These are phyloP conservation scores for Hormiphora californensis DNA, from an alignment of 37 sponge, comb jelly and placozoan species.

Conservation along the genomic window DNA sequence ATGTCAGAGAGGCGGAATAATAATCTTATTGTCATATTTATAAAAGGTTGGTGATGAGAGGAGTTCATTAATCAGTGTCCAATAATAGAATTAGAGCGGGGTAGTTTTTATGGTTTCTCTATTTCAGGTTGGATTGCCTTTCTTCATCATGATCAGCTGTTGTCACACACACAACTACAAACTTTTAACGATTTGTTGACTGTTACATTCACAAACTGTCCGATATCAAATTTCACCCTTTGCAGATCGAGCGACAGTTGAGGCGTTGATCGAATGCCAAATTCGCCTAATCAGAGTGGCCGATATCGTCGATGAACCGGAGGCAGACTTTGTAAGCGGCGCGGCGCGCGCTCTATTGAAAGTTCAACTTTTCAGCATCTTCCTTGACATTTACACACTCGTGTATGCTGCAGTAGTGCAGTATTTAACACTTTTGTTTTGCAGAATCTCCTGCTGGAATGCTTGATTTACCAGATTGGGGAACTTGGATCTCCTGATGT, in stretches of 20 bases:
- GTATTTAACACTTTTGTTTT: background rate
- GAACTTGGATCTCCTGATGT: constrained; percentile 27
- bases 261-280: background rate
- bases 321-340: background rate
- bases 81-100: no score
- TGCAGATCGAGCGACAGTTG: background rate
- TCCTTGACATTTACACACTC: background rate
- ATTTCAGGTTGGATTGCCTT: no score
- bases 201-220: no score
- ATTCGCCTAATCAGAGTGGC: background rate
- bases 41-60: background rate
- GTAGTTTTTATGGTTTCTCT: no score
- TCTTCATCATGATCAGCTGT: no score
- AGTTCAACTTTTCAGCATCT: background rate
- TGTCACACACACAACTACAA: no score
- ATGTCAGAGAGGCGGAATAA: constrained; percentile 35
- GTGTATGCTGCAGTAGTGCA: background rate
- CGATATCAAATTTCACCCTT: background rate
- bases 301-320: constrained; percentile 8
- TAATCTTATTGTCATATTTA: background rate
- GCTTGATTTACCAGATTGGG: background rate
- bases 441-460: background rate
- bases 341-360: background rate
- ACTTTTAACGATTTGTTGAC: no score
- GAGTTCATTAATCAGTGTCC: no score